These are phyloP conservation scores for Megaceryle alcyon DNA, from an alignment of 2,797 vertebrate species.

Conservation along the genomic window DNA sequence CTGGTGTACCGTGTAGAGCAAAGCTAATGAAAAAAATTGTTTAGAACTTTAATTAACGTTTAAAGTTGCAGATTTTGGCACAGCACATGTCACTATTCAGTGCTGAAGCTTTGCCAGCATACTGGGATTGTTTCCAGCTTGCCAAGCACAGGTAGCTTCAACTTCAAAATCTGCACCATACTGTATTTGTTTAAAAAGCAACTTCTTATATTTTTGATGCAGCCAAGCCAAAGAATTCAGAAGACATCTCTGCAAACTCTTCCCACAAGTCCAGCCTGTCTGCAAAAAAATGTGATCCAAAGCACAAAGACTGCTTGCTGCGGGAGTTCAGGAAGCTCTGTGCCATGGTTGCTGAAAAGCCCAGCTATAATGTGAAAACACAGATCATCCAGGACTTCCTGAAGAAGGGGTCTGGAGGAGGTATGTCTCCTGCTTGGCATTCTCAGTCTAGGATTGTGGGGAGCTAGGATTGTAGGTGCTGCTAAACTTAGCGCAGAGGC, in stretches of 20 bases:
- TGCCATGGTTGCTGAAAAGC: constrained; percentile 89
- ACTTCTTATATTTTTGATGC: background rate
- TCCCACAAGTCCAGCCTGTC: constrained; percentile 78
- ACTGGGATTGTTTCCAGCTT: background rate
- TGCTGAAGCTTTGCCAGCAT: background rate
- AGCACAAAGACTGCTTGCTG: constrained; percentile 93
- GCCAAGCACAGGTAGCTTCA: background rate
- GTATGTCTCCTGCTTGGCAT: constrained; percentile 56
- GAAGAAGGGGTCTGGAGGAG: constrained; percentile 89
- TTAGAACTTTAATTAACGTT: background rate
- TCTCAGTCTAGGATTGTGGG: background rate
- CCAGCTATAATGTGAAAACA: constrained; percentile 94
- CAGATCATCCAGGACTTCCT: constrained; percentile 95
- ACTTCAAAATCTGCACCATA: accelerated
- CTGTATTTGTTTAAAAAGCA: background rate
- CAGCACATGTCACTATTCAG: background rate
- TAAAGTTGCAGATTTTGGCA: background rate
- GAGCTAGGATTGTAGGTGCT: background rate
- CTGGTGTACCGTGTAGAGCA: background rate
- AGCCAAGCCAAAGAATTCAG: constrained; percentile 77
- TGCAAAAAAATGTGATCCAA: constrained; percentile 83
- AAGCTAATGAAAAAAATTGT: background rate
- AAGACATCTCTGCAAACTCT: constrained; percentile 26
- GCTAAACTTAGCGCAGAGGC: background rate
- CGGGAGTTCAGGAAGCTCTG: constrained; percentile 96